A percentile compares a stretch with the other conserved stretches of the same genome.
Evolutionary conservation across 2,888 invertebrate genomes (phyloP).

Genomic region (Tillus elongatus): DNA sequence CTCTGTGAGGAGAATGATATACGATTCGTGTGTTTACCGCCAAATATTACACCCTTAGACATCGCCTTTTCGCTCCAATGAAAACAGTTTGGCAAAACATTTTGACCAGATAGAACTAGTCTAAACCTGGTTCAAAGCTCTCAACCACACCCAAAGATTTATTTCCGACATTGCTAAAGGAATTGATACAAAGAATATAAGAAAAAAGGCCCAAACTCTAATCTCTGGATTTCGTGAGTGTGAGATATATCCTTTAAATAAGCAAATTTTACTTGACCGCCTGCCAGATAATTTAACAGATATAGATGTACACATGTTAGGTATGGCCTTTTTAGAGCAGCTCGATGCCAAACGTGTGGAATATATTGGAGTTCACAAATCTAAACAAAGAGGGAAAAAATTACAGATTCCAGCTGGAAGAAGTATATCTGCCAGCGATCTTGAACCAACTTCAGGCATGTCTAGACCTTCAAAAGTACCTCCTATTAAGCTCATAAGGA

Average conservation of each 20-base stretch:
- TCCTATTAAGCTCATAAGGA: neutral
- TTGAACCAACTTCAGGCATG: too few relatives aligned
- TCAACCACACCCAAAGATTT: constrained; percentile 1
- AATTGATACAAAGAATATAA: neutral
- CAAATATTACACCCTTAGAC: too few relatives aligned
- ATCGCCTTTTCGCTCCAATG: too few relatives aligned
- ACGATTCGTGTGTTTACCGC: constrained; percentile 29
- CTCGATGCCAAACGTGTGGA: constrained; percentile 2
- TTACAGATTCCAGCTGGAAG: too few relatives aligned
- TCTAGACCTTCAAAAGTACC: too few relatives aligned
- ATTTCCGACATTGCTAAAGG: neutral
- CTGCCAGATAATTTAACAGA: constrained; percentile 7
- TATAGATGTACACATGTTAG: constrained; percentile 1
- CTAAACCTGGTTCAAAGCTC: neutral
- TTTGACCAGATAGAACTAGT: neutral
- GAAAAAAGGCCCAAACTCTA: neutral
- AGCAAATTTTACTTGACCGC: too few relatives aligned
- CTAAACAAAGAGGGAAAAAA: too few relatives aligned
- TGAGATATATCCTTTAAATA: too few relatives aligned
- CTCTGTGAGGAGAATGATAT: constrained; percentile 31
- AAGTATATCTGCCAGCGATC: constrained; percentile 1
- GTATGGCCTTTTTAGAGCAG: constrained; percentile 6
- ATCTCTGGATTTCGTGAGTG: constrained; percentile 6
- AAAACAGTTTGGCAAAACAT: constrained; percentile 7
- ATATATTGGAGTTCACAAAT: too few relatives aligned